These are phyloP conservation scores for Callyntrura sp. DNA, from an alignment of 2,888 invertebrate species.

Conservation along the genomic window DNA sequence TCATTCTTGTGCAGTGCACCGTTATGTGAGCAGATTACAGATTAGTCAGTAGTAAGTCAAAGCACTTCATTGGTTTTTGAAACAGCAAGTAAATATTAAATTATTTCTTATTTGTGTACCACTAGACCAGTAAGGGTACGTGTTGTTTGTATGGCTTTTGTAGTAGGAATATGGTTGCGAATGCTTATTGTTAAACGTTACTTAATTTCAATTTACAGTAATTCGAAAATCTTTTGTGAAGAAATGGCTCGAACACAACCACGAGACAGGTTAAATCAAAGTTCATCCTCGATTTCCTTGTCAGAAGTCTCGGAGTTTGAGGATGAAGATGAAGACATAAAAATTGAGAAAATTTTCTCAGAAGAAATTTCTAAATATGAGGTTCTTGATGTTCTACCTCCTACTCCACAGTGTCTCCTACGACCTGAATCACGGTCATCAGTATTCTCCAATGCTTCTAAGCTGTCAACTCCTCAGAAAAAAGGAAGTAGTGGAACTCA, in stretches of 20 bases:
- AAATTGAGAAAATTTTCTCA: slow-evolving; percentile 29
- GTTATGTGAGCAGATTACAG: too few relatives aligned
- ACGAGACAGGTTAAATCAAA: background rate
- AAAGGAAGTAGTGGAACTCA: background rate
- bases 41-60: too few relatives aligned
- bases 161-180: too few relatives aligned
- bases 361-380: background rate
- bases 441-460: background rate
- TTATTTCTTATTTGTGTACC: too few relatives aligned
- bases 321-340: background rate
- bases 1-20: too few relatives aligned
- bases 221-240: too few relatives aligned
- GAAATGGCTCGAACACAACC: background rate
- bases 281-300: slow-evolving; percentile 10
- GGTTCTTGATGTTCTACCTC: slow-evolving; percentile 6
- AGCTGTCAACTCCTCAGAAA: background rate
- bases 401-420: slow-evolving; percentile 40
- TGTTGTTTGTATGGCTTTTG: too few relatives aligned
- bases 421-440: background rate
- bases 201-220: too few relatives aligned
- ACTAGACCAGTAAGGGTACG: too few relatives aligned
- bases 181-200: too few relatives aligned
- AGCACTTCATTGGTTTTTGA: too few relatives aligned
- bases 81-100: too few relatives aligned
- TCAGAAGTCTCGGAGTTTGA: background rate